Conservation (phyloP, 1,140 invertebrate genomes). For the Leptoteleia sp. region DNA sequence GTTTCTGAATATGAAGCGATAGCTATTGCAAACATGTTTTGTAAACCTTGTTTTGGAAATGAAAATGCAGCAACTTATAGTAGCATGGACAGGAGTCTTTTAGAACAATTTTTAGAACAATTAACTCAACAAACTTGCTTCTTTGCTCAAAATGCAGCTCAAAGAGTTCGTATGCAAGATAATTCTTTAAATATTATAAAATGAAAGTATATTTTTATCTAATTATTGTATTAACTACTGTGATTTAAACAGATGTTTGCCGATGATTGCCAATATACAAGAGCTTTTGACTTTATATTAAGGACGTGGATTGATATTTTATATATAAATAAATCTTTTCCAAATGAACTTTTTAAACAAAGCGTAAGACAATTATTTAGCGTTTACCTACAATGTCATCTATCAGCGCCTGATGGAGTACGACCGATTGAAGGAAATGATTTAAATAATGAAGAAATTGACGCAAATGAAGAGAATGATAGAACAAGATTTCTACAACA, state of each 20-base stretch:
- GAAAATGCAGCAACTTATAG: no score
- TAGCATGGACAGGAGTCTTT: constrained; percentile 82
- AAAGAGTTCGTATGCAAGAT: constrained; percentile 84
- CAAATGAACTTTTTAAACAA: constrained; percentile 81
- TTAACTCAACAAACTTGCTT: constrained; percentile 87
- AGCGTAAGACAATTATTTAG: constrained; percentile 86
- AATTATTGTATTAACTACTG: no score
- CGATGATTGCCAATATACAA: constrained; percentile 87
- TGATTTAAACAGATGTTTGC: constrained; percentile 76
- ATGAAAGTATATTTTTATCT: no score
- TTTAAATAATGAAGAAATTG: constrained; percentile 83
- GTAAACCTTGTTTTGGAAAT: no score
- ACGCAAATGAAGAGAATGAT: constrained; percentile 87
- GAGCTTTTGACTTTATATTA: constrained; percentile 91
- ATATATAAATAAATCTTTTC: constrained; percentile 82
- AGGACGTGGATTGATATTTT: constrained; percentile 88
- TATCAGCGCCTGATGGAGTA: constrained; percentile 90
- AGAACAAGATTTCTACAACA: constrained; percentile 86
- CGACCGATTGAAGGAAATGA: constrained; percentile 80
- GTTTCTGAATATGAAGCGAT: constrained; percentile 84
- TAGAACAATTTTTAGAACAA: constrained; percentile 83
- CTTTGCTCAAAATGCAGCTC: constrained; percentile 87
- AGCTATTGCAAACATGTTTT: constrained; percentile 84
- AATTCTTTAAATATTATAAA: no score
- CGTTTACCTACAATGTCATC: constrained; percentile 90